Base-by-base conservation (phyloP, 2,797 vertebrate genomes). In the Hipposideros larvatus region DNA sequence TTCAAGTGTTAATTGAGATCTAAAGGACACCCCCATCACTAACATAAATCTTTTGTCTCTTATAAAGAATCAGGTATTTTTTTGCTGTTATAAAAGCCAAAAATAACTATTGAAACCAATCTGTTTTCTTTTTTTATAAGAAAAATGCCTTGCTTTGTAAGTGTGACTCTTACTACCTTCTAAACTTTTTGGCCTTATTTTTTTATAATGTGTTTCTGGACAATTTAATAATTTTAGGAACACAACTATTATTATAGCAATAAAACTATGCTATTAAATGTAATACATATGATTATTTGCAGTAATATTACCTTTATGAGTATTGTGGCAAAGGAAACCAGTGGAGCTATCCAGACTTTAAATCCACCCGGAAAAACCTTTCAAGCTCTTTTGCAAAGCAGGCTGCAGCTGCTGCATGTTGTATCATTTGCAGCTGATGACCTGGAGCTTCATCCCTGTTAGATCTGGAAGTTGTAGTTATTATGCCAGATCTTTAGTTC, bases 171-270 rank as follows among this genome's bases (percentile, higher is more conserved):
- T 7, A 80, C 22, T 65, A 79, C 3, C 2, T 77, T 86, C 53
- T 93, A 85, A 87, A 70, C 7, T 83, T 28, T 13, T 11, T 4
- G 14, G 6, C 16, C 21, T 43, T 28, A 51, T 19, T 26, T 93
- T 93, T 90, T 73, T 51, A 77, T 59, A 46, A 87, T n/a, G 2
- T 46, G 78, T 77, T 88, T 63, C 61, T 96, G 55, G 15, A 51
- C 1, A n/a, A 11, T 77, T 68, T 66, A 59, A 37, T 70, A 24
- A 71, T 51, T 80, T 82, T 57, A 86, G 8, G 15, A 89, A 53
- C 8, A 71, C 22, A 61, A 59, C 15, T 77, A 53, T 84, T 77
- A 53, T 84, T 66, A 51, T 7, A 70, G 43, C 7, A 85, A 91
- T 65, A 22, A 65, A 22, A 71, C 18, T 82, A 22, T 65, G 37